Conservation (phyloP, 2,888 invertebrate species). For the Calameuta filiformis region DNA sequence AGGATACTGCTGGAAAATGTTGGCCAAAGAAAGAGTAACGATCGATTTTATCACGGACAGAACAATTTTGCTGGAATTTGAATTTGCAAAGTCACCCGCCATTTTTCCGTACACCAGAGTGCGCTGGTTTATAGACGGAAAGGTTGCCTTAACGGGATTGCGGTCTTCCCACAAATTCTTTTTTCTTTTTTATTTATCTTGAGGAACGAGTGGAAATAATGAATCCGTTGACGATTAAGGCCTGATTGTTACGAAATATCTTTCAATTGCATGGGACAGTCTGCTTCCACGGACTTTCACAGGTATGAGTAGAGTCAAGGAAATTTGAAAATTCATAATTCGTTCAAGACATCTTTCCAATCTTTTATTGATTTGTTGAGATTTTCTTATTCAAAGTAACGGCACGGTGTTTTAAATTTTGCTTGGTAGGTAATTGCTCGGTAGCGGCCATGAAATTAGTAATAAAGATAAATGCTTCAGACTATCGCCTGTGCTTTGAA, state of each 20-base stretch:
- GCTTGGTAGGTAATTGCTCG: neutral
- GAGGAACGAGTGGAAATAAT: neutral
- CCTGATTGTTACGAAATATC: neutral
- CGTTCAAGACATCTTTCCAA: neutral
- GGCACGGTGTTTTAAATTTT: neutral
- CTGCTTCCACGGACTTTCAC: neutral
- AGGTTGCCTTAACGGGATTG: neutral
- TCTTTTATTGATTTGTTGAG: neutral
- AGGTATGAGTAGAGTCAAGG: neutral
- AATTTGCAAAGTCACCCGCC: neutral
- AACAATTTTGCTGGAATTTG: neutral
- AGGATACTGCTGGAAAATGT: neutral
- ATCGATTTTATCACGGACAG: neutral
- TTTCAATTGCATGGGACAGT: neutral
- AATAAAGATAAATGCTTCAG: conserved; percentile 30
- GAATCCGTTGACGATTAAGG: neutral
- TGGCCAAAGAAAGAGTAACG: neutral
- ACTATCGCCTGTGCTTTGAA: neutral
- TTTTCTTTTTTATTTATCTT: neutral
- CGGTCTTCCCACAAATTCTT: neutral
- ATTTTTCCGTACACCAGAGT: neutral
- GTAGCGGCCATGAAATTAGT: conserved; percentile 29
- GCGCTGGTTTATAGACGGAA: neutral
- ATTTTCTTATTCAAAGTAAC: neutral
- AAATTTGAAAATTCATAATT: neutral